Evolutionary conservation across 2,888 invertebrate genomes (phyloP), one percentile per base, ranked within the genome.

Genomic region (Lasioglossum marginatum): DNA sequence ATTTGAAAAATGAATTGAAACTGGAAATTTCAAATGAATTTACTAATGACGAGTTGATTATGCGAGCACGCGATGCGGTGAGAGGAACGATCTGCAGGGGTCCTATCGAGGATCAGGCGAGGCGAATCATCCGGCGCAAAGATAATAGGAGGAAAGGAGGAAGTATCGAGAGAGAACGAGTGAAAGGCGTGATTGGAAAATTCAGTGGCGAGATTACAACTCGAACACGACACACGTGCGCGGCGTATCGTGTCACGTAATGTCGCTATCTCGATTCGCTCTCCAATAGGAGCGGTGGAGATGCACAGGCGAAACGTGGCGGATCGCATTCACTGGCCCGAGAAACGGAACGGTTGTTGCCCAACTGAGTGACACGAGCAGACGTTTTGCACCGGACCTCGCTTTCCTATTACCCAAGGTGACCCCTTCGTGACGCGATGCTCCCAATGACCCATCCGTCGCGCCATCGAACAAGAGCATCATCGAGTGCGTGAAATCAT

Each of bases 161-260:
- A 87, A 89, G 87, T 82, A 75, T 23, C 60, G n/a, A n/a, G 52
- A 34, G 72, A 71, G 75, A 60, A 79, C 80, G 79, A 88, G 89
- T 89, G 89, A 89, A 89, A 89, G 89, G 87, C 78, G 77, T 79
- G 88, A 89, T 87, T 84, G 77, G 87, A 89, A 85, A 89, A 89
- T 86, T 84, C 87, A 86, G 79, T 57, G 75, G 82, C 75, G 88
- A 86, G 88, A 86, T 87, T 83, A 76, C 82, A 40, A 70, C 77
- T 70, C 78, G 77, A 74, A 70, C 78, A 60, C 83, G 81, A 73
- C 82, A 88, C 80, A 87, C 84, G 87, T 83, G 87, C 81, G 77
- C 81, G 70, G 60, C 77, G 57, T 71, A 75, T 68, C 77, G 78
- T 80, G 76, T 83, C 85, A 85, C 85, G 85, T 85, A 87, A 85